These are phyloP conservation scores for Rhynchotus rufescens DNA, from an alignment of 2,797 vertebrate genomes.

Conservation along the genomic window DNA sequence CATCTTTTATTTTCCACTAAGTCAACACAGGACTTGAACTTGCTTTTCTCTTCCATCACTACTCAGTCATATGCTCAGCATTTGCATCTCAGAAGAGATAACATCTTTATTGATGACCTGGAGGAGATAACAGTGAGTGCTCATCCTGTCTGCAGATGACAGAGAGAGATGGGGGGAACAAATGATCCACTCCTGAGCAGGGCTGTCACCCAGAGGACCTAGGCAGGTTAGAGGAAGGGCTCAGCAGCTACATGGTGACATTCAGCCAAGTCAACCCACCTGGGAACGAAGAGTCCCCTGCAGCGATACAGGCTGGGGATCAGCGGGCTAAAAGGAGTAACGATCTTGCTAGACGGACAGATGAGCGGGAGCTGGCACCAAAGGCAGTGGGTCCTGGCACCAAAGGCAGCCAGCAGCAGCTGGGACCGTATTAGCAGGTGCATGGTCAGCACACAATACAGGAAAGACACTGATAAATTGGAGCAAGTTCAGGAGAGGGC, in stretches of 20 bases:
- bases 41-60: not conserved
- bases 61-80: not conserved
- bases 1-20: not conserved
- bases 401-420: not conserved
- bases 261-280: not conserved
- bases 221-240: not conserved
- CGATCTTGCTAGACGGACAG: not conserved
- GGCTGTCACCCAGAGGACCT: not conserved
- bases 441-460: too few species aligned
- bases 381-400: not conserved
- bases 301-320: not conserved
- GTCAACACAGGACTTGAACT: not conserved
- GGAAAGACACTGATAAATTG: not conserved
- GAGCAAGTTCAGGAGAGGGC: not conserved
- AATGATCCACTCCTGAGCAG: fast-evolving
- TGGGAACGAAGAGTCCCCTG: not conserved
- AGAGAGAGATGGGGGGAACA: not conserved
- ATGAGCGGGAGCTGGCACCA: not conserved
- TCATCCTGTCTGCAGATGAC: too few species aligned
- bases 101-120: not conserved
- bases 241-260: not conserved
- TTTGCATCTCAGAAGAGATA: not conserved
- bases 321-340: fast-evolving
- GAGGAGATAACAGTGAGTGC: not conserved
- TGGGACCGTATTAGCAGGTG: not conserved